Evolutionary conservation across 2,888 invertebrate genomes (phyloP), one percentile per base, ranked within the genome.

Genomic region (Dusona sp.): DNA sequence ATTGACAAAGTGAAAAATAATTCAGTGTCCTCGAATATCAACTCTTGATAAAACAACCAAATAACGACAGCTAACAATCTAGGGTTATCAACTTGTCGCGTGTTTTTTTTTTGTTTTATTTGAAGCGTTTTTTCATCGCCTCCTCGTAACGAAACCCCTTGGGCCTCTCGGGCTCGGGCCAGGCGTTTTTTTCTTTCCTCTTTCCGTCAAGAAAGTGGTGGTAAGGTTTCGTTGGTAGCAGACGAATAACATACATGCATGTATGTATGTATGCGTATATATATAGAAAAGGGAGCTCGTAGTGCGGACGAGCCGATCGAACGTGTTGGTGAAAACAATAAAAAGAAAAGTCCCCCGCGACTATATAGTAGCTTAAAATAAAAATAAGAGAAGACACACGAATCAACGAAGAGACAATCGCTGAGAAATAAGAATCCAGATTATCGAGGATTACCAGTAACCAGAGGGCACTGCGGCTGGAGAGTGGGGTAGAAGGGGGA

Each of bases 1-100:
- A 84, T 84, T 84, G 86, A 86, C 86, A 65, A 79, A 86, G 84
- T 86, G 86, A 82, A 48, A 61, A 74, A 84, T n/a, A 79, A 86
- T 74, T 83, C 78, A 84, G 86, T 86, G 86, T 65, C 78, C 72
- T 74, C 74, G 79, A 82, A 81, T 79, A 78, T 68, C 74, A 54
- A 57, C 81, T 54, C 29, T 25, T 19, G 42, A 65, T 51, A 51
- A 70, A 38, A 73, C 33, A 73, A 64, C 42, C 9, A 29, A 67
- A 54, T 67, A 54, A 67, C 67, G 36, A 42, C 36, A 11, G 57
- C 29, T 22, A 36, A 75, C 29, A 42, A 45, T 65, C 64, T 22
- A n/a, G 42, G 45, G 11, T 57, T 42, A n/a, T 68, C 45, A 11
- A 13, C 29, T 51, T 29, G 25, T 64, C 51, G 74, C 29, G 33